Base-by-base conservation (phyloP, 1,140 invertebrate species). In the Melipona quadrifasciata region DNA sequence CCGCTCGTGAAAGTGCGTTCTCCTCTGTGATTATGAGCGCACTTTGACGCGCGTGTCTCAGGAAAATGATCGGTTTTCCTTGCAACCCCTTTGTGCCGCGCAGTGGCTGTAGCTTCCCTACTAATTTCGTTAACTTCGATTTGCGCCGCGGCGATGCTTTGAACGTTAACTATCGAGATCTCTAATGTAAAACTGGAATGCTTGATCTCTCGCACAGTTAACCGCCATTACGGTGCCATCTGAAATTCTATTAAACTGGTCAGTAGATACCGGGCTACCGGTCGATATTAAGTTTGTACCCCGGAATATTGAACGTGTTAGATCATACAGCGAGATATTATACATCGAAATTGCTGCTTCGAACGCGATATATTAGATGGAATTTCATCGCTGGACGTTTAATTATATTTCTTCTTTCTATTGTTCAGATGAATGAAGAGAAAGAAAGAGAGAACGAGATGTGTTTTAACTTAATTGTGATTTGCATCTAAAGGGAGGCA, bases 201-300 rank as follows among this genome's bases (percentile, higher is more conserved):
- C 53, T 34, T 21, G 64, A 57, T n/a, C 39, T 31, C 2, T 10
- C 2, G 8, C 10, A 19, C n/a, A 21, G 57, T 47, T 53, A 47
- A 27, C 55, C 27, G 34, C 11, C 53, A 51, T 51, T 31, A 51
- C 39, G 24, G 65, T 70, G 75, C 14, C 75, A 82, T 61, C 57
- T 58, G 81, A 78, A 78, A 83, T 83, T 83, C 75, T 78, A 83
- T 83, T 70, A 67, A 61, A 70, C 65, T 53, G 81, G n/a, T 53
- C 81, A 65, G 58, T 61, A 55, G 65, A 58, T 68, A 67, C 55
- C 21, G 34, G 11, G 73, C 31, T 53, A 19, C 8, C 27, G 65
- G n/a, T 68, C 67, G 65, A 83, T 83, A 78, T 78, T 83, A 78
- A 70, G 65, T 83, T 83, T 68, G 53, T 58, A 58, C 39, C 27